Conservation (phyloP, 2,888 invertebrate genomes). For the Drosophila anomalipes region DNA sequence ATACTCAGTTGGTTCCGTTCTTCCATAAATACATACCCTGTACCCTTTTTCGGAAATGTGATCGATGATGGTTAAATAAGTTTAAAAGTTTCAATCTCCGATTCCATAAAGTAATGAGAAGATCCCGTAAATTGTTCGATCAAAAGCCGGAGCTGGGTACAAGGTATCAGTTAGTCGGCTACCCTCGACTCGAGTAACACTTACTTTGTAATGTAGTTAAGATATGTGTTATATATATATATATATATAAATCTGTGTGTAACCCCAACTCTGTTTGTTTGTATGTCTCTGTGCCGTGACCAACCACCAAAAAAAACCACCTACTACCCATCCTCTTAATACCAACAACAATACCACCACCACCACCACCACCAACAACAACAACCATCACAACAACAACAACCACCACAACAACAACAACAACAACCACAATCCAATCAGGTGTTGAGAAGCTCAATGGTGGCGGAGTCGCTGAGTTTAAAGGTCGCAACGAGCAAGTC, state of each 20-base stretch:
- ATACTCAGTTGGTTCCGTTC: not conserved
- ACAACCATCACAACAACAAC: constrained; percentile 55
- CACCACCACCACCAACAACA: not conserved
- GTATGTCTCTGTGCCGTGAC: constrained; percentile 55
- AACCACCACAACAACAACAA: constrained; percentile 51
- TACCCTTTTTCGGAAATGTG: not conserved
- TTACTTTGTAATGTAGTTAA: constrained; percentile 2
- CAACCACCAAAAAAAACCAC: constrained; percentile 30
- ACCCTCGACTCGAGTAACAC: constrained; percentile 19
- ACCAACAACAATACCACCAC: constrained; percentile 72
- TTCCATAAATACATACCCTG: not conserved
- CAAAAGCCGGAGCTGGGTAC: not conserved
- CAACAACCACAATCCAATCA: constrained; percentile 34
- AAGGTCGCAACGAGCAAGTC: constrained; percentile 88
- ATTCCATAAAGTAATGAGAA: not conserved
- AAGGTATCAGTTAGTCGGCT: constrained; percentile 18
- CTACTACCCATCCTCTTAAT: constrained; percentile 58
- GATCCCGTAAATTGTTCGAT: not conserved
- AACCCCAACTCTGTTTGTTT: constrained; percentile 53
- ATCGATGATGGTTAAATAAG: not conserved
- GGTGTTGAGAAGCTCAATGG: constrained; percentile 88
- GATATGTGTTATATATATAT: constrained; percentile 5
- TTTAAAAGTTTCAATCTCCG: not conserved
- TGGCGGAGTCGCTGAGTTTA: constrained; percentile 88
- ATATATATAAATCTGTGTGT: constrained; percentile 34